Percentiles rank a stretch among this genome's conserved stretches.
Conservation (phyloP, 2,113 vertebrate species). For the Coptodon bakossiorum region DNA sequence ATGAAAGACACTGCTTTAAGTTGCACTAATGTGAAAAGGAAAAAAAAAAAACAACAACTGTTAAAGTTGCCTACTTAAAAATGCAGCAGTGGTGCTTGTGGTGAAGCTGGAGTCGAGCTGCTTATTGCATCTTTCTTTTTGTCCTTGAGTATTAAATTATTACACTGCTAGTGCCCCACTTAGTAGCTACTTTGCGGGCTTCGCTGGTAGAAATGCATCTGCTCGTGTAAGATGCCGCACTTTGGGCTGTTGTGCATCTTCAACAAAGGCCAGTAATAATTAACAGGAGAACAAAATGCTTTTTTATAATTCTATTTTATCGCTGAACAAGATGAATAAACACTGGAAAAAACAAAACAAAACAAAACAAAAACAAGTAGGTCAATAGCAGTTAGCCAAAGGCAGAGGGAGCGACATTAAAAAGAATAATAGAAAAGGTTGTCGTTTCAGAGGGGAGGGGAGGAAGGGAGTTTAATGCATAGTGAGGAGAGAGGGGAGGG, state of each 20-base stretch:
- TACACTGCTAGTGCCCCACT: conserved; percentile 49
- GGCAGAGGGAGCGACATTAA: conserved; percentile 67
- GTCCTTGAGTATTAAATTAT: conserved; percentile 46
- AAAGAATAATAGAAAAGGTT: conserved; percentile 75
- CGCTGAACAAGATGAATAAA: conserved; percentile 52
- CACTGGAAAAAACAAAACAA: conserved; percentile 46
- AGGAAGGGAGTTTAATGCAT: conserved; percentile 39
- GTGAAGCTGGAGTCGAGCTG: background rate
- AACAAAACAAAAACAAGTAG: conserved; percentile 71
- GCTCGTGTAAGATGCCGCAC: conserved; percentile 2
- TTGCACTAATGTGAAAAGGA: conserved; percentile 2
- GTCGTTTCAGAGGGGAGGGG: conserved; percentile 55
- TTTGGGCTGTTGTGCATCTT: conserved; percentile 13
- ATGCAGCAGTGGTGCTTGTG: background rate
- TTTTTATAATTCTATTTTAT: conserved; percentile 67
- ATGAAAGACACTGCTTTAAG: conserved; percentile 32
- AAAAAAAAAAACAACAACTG: background rate
- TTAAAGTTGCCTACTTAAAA: background rate
- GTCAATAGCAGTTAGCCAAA: conserved; percentile 67
- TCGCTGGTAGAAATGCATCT: background rate
- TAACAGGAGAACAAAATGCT: conserved; percentile 49
- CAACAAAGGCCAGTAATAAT: conserved; percentile 45
- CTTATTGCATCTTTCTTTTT: conserved; percentile 7
- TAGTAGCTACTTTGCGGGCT: conserved; percentile 5
- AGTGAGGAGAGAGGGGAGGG: conserved; percentile 35